Evolutionary conservation across 2,888 invertebrate species (phyloP).

Genomic region (Drosophila neoperkinsi): DNA sequence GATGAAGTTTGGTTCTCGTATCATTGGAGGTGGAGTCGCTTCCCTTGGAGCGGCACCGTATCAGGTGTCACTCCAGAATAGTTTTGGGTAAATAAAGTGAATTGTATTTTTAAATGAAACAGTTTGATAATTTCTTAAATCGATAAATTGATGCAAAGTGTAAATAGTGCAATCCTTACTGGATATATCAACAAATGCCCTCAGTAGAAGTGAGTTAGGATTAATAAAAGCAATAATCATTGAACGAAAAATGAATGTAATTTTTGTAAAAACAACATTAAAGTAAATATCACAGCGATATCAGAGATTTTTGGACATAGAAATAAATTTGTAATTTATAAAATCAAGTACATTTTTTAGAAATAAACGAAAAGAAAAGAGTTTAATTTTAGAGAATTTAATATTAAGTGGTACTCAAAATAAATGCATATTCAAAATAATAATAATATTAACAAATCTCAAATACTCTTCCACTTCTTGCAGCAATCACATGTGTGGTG

Average conservation of each 20-base stretch:
- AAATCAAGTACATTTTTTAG: neutral
- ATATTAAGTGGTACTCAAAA: neutral
- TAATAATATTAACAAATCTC: neutral
- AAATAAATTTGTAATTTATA: neutral
- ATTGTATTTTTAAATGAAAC: neutral
- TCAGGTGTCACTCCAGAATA: constrained; percentile 83
- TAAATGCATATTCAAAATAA: neutral
- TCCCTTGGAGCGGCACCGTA: constrained; percentile 76
- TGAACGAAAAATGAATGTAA: accelerated
- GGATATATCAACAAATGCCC: neutral
- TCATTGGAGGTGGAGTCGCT: constrained; percentile 75
- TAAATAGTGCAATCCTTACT: neutral
- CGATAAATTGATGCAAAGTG: neutral
- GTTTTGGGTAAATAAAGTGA: constrained; percentile 42
- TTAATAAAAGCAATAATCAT: neutral
- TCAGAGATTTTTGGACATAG: neutral
- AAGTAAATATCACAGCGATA: neutral
- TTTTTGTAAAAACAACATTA: neutral
- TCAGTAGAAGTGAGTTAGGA: neutral
- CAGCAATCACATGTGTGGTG: constrained; percentile 84
- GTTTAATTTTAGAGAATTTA: neutral
- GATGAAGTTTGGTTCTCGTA: constrained; percentile 48
- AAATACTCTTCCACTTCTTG: neutral
- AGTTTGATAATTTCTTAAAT: neutral
- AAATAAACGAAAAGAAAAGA: neutral